Evolutionary conservation across 2,113 vertebrate species (phyloP).

Genomic region (Zosterops pallidus): DNA sequence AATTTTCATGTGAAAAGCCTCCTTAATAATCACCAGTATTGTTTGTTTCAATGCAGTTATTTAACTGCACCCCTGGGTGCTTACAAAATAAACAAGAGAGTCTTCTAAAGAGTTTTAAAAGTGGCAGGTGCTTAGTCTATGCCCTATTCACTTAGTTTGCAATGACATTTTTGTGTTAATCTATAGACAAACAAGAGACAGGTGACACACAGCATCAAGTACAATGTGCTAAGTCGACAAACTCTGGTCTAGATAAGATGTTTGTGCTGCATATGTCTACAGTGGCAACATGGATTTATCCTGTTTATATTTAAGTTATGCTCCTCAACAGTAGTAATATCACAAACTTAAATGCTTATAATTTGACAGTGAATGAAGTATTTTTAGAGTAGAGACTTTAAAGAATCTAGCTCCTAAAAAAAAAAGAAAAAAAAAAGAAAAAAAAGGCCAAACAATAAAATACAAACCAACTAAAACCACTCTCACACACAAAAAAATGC

Average conservation of each 20-base stretch:
- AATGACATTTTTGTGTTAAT: constrained; percentile 80
- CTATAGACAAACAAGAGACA: constrained; percentile 83
- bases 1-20: constrained; percentile 83
- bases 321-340: neutral
- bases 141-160: constrained; percentile 80
- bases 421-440: neutral
- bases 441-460: neutral
- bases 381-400: neutral
- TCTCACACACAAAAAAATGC: neutral
- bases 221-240: constrained; percentile 63
- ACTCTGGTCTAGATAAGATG: constrained; percentile 63
- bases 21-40: constrained; percentile 81
- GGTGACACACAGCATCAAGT: constrained; percentile 73
- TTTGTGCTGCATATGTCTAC: constrained; percentile 31
- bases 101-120: constrained; percentile 87
- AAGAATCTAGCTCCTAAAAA: neutral
- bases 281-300: constrained; percentile 28
- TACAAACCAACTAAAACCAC: neutral
- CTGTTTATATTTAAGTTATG: constrained; percentile 1
- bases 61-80: constrained; percentile 84
- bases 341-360: neutral
- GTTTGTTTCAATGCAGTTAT: constrained; percentile 83
- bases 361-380: neutral
- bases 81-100: constrained; percentile 87
- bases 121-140: constrained; percentile 91